Conservation (phyloP, 1,140 invertebrate species). For the Drosophila chauvacae region DNA sequence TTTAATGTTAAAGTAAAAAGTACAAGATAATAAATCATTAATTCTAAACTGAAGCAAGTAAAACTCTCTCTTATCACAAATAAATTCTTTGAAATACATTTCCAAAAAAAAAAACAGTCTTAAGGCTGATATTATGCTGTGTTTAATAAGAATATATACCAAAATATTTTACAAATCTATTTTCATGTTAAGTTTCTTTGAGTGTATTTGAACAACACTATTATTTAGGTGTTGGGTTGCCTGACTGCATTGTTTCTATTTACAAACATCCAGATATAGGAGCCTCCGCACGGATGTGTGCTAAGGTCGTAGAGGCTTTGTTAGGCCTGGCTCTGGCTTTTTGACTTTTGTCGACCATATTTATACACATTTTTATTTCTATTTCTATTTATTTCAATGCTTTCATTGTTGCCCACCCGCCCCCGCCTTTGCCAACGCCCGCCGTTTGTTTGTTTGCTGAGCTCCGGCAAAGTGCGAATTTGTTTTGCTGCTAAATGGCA, state of each 20-base stretch:
- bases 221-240: constrained; percentile 53
- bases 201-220: constrained; percentile 48
- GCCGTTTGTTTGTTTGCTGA: constrained; percentile 39
- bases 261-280: constrained; percentile 40
- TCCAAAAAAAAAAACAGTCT: too few relatives aligned
- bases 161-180: too few relatives aligned
- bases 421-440: background rate
- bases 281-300: constrained; percentile 44
- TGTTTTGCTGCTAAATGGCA: constrained; percentile 80
- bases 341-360: constrained; percentile 79
- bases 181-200: background rate
- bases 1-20: background rate
- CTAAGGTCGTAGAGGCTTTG: constrained; percentile 65
- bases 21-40: background rate
- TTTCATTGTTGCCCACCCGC: constrained; percentile 30
- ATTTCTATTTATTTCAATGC: constrained; percentile 77
- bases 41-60: too few relatives aligned
- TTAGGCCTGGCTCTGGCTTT: constrained; percentile 55
- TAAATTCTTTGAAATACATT: too few relatives aligned
- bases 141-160: background rate
- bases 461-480: constrained; percentile 71
- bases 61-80: too few relatives aligned
- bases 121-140: too few relatives aligned
- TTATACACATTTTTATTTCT: constrained; percentile 71
- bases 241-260: constrained; percentile 56